phyloP scores from a whole-genome alignment of 2,888 invertebrate genomes.

The Diplolepis rosae region DNA sequence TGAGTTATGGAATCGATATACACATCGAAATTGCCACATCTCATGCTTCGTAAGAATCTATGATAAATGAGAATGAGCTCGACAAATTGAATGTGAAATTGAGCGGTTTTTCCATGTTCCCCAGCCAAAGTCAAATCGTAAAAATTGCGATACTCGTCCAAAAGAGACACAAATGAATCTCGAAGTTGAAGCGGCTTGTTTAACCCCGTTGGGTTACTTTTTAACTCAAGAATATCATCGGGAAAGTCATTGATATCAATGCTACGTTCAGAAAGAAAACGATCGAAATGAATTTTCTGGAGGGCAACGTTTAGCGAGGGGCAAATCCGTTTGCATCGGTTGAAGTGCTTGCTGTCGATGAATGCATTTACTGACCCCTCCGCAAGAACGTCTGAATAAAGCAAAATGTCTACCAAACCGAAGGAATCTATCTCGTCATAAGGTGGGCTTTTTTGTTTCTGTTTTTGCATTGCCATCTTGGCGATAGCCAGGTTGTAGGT shows the following conservation, averaged over 20 bases:
- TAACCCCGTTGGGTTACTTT: neutral
- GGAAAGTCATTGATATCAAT: too few species aligned
- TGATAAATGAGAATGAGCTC: slow-evolving; percentile 40
- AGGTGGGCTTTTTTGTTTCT: slow-evolving; percentile 52
- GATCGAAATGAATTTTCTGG: too few species aligned
- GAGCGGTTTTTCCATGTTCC: slow-evolving; percentile 46
- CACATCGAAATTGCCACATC: slow-evolving; percentile 55
- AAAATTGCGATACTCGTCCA: slow-evolving; percentile 50
- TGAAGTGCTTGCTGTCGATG: too few species aligned
- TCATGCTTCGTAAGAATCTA: slow-evolving; percentile 47
- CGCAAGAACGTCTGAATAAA: too few species aligned
- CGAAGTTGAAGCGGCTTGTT: neutral
- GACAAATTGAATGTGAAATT: slow-evolving; percentile 44
- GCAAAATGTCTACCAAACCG: slow-evolving; percentile 41
- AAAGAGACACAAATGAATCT: neutral
- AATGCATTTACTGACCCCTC: too few species aligned
- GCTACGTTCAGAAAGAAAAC: too few species aligned
- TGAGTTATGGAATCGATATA: slow-evolving; percentile 51
- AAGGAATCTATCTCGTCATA: slow-evolving; percentile 58
- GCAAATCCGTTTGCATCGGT: too few species aligned
- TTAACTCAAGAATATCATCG: slow-evolving; percentile 34
- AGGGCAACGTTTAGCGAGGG: too few species aligned
- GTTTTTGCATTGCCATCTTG: slow-evolving; percentile 55
- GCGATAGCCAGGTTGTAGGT: slow-evolving; percentile 43
- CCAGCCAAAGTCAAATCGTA: slow-evolving; percentile 44